Conservation (phyloP, 1,140 invertebrate species). For the Hypsibius dujardini region DNA sequence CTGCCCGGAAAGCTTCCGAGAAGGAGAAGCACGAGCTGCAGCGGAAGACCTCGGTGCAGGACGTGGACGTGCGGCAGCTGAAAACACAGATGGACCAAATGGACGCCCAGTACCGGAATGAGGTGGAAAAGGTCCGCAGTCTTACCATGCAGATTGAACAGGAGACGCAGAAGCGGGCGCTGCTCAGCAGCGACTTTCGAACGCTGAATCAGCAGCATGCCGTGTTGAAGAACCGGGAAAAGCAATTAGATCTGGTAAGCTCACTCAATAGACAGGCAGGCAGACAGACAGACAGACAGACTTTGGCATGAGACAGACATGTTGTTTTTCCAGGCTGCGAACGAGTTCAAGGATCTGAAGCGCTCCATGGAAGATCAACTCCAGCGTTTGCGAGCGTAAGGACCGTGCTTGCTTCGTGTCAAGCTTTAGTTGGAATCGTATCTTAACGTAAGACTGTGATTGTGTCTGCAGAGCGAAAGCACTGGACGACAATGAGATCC, state of each 20-base stretch:
- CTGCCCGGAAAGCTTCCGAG: slow-evolving; percentile 1
- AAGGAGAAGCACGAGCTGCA: neutral
- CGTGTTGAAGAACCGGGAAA: slow-evolving; percentile 52
- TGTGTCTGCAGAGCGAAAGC: slow-evolving; percentile 36
- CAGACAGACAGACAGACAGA: no score
- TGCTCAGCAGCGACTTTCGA: slow-evolving; percentile 51
- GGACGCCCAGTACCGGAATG: slow-evolving; percentile 56
- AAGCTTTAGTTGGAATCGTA: no score
- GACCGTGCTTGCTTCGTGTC: no score
- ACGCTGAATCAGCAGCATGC: slow-evolving; percentile 50
- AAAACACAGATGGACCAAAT: slow-evolving; percentile 70
- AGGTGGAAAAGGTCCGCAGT: slow-evolving; percentile 40
- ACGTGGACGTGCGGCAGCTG: slow-evolving; percentile 34
- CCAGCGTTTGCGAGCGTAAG: slow-evolving; percentile 50
- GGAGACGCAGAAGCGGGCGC: slow-evolving; percentile 58
- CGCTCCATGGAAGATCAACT: slow-evolving; percentile 58
- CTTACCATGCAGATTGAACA: slow-evolving; percentile 68
- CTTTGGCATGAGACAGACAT: no score
- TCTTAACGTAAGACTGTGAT: no score
- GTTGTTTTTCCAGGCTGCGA: slow-evolving; percentile 43
- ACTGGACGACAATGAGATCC: slow-evolving; percentile 59
- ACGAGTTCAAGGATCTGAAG: slow-evolving; percentile 49
- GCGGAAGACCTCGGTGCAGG: slow-evolving; percentile 1
- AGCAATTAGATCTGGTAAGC: slow-evolving; percentile 41
- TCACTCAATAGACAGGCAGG: no score